Evolutionary conservation across 2,888 invertebrate species (phyloP).

Genomic region (Hydraecia micacea): DNA sequence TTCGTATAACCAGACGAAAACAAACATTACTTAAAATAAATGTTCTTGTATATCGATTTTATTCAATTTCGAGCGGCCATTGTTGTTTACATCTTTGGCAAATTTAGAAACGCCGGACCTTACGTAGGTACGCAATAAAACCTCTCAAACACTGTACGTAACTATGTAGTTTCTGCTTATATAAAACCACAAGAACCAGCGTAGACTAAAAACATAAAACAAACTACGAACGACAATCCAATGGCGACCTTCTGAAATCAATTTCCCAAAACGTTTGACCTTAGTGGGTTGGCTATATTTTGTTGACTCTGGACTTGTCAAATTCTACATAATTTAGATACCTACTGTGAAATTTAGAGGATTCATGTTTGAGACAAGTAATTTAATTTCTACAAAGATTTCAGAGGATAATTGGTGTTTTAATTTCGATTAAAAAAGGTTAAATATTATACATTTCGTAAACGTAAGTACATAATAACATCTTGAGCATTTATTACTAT

Average conservation of each 20-base stretch:
- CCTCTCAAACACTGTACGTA: constrained; percentile 2
- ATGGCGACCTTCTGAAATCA: constrained; percentile 53
- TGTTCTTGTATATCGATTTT: no score
- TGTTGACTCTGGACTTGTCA: constrained; percentile 5
- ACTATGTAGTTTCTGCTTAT: constrained; percentile 14
- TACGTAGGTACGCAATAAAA: constrained; percentile 8
- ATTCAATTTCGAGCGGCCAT: no score
- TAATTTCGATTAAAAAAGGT: background rate
- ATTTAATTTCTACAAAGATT: background rate
- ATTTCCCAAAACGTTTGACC: constrained; percentile 58
- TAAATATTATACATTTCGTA: background rate
- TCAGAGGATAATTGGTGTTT: background rate
- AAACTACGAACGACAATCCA: constrained; percentile 18
- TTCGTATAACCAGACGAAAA: no score
- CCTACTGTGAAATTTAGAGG: background rate
- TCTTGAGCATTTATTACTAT: no score
- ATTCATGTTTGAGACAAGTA: background rate
- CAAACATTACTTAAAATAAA: no score
- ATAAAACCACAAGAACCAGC: constrained; percentile 13
- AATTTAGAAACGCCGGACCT: no score
- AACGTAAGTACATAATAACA: no score
- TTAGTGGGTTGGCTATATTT: constrained; percentile 28
- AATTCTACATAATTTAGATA: constrained; percentile 8
- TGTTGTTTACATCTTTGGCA: no score
- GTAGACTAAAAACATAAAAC: constrained; percentile 41